Evolutionary conservation across 2,888 invertebrate genomes (phyloP).

Genomic region (Trilocha varians): DNA sequence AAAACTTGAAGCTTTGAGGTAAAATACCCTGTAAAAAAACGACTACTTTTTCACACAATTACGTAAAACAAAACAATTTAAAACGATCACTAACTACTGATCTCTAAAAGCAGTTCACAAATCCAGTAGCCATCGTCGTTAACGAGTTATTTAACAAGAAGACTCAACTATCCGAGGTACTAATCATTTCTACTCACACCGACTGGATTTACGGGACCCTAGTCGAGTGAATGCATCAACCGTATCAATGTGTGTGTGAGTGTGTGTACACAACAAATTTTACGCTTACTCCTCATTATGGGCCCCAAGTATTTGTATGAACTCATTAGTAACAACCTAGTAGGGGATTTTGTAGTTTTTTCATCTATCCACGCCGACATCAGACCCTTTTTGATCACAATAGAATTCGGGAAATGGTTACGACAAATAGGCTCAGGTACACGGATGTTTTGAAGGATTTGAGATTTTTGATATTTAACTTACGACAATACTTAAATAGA

Average conservation of each 20-base stretch:
- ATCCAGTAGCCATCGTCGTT: too few species aligned
- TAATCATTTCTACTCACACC: not conserved
- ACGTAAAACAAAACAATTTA: too few species aligned
- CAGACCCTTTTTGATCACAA: conserved; percentile 12
- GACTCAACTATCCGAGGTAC: not conserved
- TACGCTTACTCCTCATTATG: conserved; percentile 40
- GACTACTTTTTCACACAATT: too few species aligned
- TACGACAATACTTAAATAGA: too few species aligned
- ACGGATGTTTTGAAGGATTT: not conserved
- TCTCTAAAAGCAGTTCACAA: too few species aligned
- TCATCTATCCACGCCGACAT: conserved; percentile 12
- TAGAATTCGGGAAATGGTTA: conserved; percentile 7
- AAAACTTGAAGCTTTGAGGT: too few species aligned
- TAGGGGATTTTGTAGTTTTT: conserved; percentile 26
- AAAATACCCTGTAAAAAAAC: too few species aligned
- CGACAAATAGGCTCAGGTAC: conserved; percentile 1
- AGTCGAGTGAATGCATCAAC: conserved; percentile 10
- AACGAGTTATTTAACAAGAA: not conserved
- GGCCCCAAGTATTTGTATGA: conserved; percentile 39
- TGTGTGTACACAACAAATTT: conserved; percentile 38
- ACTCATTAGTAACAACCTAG: conserved; percentile 37
- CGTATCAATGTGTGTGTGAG: conserved; percentile 18
- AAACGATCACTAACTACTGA: too few species aligned
- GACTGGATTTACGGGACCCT: conserved; percentile 19
- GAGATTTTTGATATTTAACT: too few species aligned